Percentiles rank a stretch among this genome's conserved stretches.
Conservation (phyloP, 2,888 invertebrate genomes). For the Cephus spinipes region DNA sequence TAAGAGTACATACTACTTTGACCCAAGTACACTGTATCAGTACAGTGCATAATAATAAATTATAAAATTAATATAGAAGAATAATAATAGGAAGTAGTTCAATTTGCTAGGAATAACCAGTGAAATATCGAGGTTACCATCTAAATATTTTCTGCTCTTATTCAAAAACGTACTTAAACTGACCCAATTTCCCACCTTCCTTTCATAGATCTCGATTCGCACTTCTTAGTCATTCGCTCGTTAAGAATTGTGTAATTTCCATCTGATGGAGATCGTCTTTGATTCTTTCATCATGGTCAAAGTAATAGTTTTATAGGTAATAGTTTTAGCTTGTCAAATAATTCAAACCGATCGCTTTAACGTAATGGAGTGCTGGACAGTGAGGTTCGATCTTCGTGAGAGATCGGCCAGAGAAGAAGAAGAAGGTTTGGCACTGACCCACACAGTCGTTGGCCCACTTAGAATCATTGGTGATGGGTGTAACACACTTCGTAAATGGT, state of each 20-base stretch:
- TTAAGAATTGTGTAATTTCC: neutral
- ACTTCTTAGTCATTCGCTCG: neutral
- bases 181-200: neutral
- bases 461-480: conserved; percentile 5
- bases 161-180: neutral
- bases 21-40: neutral
- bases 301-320: neutral
- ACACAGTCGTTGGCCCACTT: conserved; percentile 59
- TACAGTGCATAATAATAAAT: neutral
- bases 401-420: neutral
- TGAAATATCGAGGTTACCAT: neutral
- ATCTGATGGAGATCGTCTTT: neutral
- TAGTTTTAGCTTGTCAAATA: neutral
- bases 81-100: neutral
- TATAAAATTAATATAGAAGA: neutral
- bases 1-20: neutral
- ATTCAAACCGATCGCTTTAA: neutral
- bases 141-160: neutral
- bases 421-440: conserved; percentile 59
- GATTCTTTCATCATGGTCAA: neutral
- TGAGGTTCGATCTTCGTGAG: neutral
- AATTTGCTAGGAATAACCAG: neutral
- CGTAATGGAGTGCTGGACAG: neutral
- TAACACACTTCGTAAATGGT: neutral
- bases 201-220: neutral